Base-by-base conservation (phyloP, 2,797 vertebrate genomes). In the Kryptolebias ocellatus region DNA sequence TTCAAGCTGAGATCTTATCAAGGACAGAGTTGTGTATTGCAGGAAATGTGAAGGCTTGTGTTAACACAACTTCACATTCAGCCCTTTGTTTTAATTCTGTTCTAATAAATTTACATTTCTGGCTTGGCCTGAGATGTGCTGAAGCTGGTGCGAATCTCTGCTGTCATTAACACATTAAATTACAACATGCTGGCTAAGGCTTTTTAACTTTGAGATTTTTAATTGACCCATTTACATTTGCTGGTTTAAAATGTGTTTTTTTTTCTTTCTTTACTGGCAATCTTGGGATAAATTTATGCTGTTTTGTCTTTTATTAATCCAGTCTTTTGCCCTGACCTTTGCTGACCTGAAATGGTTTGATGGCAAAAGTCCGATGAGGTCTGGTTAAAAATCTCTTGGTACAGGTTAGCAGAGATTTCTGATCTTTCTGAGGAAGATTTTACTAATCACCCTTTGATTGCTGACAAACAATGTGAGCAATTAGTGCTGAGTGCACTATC, bases 401-500 rank as follows among this genome's bases (percentile, higher is more conserved):
- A 2, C 24, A 24, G 46, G 28, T 37, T 37, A 42, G 15, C 1
- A 53, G 34, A 61, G 20, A 56, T 37, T 51, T 58, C 47, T 50
- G 20, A 63, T 24, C 64, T 12, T 14, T 42, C 39, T 42, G 11
- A 42, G 39, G 11, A 14, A 42, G 39, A 42, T 42, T 74, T 67
- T 24, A 45, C 67, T 57, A 62, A 72, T 58, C 59, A 39, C 47
- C 53, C 64, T 74, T 71, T 73, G 54, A 66, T 59, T 61, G 67
- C 57, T 5, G 60, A 76, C 73, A 79, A 73, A 76, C 70, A 63
- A 8, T 31, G 55, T 72, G 55, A 83, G 72, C 63, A 79, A 56
- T 76, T n/a, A 76, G 60, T 70, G 63, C 27, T 31, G 7, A 12
- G 10, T 29, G n/a, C 63, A 53, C 34, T 12, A 16, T 64, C 69